phyloP scores from a whole-genome alignment of 2,113 vertebrate genomes.

The Poecilia latipinna region DNA sequence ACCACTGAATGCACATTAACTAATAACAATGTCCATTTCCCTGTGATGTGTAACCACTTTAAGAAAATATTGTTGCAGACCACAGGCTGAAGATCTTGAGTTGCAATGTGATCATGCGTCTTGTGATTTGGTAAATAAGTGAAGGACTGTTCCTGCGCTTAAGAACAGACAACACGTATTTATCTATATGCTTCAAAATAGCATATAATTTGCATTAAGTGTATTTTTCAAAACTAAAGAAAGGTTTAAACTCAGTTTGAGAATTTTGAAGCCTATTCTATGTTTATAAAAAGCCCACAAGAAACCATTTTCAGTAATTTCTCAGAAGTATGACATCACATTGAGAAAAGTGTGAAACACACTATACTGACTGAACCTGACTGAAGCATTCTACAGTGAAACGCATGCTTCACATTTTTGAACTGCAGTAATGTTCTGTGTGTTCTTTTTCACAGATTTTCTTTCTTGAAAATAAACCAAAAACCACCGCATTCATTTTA shows the following conservation, averaged over 20 bases:
- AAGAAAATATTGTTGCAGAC: background rate
- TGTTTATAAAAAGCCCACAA: background rate
- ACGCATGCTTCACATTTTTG: background rate
- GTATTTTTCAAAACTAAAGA: background rate
- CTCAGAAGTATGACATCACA: background rate
- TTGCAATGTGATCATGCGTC: background rate
- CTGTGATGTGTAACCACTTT: background rate
- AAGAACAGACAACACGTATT: background rate
- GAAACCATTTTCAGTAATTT: background rate
- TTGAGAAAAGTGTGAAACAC: background rate
- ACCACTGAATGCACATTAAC: background rate
- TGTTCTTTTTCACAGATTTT: background rate
- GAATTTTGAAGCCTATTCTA: background rate
- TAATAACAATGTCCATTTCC: background rate
- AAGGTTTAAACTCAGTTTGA: background rate
- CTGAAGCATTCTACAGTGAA: background rate
- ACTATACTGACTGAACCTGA: background rate
- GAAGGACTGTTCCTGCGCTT: background rate
- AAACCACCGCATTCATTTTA: conserved; percentile 6
- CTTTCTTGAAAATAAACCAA: conserved; percentile 17
- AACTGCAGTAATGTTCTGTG: background rate
- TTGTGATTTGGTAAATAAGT: background rate
- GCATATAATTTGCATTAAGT: background rate
- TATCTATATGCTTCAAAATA: background rate
- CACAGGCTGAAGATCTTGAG: background rate